Percentiles rank a stretch among this genome's conserved stretches.
These are phyloP conservation scores for Nothocercus nigrocapillus DNA, from an alignment of 2,113 vertebrate species.

Conservation along the genomic window DNA sequence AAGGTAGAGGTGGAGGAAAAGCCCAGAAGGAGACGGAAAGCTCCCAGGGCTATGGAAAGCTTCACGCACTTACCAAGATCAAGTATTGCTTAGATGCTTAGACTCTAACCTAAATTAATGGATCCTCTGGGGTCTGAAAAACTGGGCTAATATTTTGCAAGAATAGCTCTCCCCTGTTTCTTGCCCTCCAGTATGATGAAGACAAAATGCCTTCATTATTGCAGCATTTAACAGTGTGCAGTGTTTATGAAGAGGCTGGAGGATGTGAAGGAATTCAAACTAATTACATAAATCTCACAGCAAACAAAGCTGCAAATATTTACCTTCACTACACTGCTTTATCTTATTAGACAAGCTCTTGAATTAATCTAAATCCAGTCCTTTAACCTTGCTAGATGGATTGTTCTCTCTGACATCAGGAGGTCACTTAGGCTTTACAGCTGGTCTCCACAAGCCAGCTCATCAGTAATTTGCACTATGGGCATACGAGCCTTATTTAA, in stretches of 20 bases:
- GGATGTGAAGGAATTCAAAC: slow-evolving; percentile 65
- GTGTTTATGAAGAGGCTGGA: slow-evolving; percentile 62
- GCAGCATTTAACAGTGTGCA: slow-evolving; percentile 59
- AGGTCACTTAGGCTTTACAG: background rate
- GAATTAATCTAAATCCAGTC: slow-evolving; percentile 59
- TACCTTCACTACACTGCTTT: slow-evolving; percentile 42
- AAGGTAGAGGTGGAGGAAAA: background rate
- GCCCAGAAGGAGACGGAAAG: background rate
- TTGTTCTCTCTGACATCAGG: background rate
- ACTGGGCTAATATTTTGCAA: slow-evolving; percentile 68
- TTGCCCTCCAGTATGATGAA: slow-evolving; percentile 57
- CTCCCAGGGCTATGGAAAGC: background rate
- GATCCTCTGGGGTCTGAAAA: slow-evolving; percentile 57
- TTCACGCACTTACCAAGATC: background rate
- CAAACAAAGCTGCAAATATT: slow-evolving; percentile 68
- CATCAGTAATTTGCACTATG: background rate
- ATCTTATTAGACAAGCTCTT: slow-evolving; percentile 48
- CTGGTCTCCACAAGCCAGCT: background rate
- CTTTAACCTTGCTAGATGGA: slow-evolving; percentile 40
- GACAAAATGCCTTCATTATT: slow-evolving; percentile 69
- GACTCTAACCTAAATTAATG: slow-evolving; percentile 58
- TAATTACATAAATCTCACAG: slow-evolving; percentile 67
- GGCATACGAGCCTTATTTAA: background rate
- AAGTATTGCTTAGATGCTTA: slow-evolving; percentile 4
- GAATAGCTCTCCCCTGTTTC: slow-evolving; percentile 52